Evolutionary conservation across 2,113 vertebrate species (phyloP).

Genomic region (Panurus biarmicus): DNA sequence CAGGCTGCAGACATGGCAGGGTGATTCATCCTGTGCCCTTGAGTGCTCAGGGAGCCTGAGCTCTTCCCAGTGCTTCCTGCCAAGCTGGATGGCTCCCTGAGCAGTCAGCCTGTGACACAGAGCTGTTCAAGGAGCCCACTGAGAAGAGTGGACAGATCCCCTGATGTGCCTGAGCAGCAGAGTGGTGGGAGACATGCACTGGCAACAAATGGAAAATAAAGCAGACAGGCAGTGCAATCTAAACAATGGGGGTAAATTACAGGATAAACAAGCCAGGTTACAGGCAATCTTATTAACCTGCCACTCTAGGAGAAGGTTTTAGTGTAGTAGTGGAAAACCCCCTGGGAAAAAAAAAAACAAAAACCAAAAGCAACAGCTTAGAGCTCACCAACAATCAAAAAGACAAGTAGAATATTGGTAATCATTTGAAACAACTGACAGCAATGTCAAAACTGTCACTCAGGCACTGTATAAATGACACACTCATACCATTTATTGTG

Average conservation of each 20-base stretch:
- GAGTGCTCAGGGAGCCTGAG: not conserved
- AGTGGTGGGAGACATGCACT: not conserved
- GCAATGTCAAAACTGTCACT: not conserved
- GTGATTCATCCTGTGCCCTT: not conserved
- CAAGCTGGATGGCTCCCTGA: not conserved
- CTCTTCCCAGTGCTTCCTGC: not conserved
- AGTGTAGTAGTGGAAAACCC: not conserved
- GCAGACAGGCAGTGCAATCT: not conserved
- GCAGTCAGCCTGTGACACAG: rapidly evolving
- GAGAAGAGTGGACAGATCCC: not conserved
- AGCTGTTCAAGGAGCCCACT: not conserved
- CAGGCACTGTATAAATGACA: not conserved
- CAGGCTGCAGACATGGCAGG: not conserved
- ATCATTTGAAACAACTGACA: not conserved
- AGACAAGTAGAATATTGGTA: not conserved
- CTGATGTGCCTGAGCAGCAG: not conserved
- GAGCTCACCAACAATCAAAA: not conserved
- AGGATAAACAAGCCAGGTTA: not conserved
- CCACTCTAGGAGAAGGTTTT: not conserved
- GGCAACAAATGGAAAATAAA: not conserved
- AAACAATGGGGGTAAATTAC: not conserved
- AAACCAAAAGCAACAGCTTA: no score
- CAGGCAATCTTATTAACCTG: not conserved
- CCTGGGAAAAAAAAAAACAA: not conserved
- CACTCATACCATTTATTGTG: not conserved